Base-by-base conservation (phyloP, 2,888 invertebrate species). In the Agrilus cyanescens region DNA sequence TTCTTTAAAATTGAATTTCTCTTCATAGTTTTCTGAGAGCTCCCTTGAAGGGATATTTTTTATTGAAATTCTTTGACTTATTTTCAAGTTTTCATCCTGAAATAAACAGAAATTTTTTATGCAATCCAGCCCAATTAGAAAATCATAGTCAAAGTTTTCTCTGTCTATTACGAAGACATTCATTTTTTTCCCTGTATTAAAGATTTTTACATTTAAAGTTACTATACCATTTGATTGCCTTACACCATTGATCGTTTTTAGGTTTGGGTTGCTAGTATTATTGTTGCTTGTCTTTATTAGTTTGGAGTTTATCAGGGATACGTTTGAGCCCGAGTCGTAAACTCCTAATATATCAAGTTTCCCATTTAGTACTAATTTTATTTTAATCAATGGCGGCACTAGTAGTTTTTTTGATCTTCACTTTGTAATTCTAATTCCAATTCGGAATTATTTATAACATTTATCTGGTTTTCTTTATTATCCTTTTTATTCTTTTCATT, bases 81-180 rank as follows among this genome's bases (percentile, higher is more conserved):
- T 45, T 38, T 39, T 43, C n/a, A 50, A 32, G 37, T 48, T 38
- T 40, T 50, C 46, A 35, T 45, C 41, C 47, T 49, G 49, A 12
- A 25, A 43, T 13, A 47, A 14, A 38, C 41, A 32, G 36, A 46
- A 49, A 30, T 45, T 43, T 46, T 48, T 45, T 41, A 49, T 50
- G 30, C 43, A 43, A 32, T 48, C 49, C 31, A 51, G 25, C 35
- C 51, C 51, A 38, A 51, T 42, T 39, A 49, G 38, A 36, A 51
- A 40, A 40, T 51, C 50, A 36, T 52, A 44, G n/a, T 50, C 39
- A 29, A 52, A 49, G 15, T 53, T 43, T 32, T 49, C 45, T 31
- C 47, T 39, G 13, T 52, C 49, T 34, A 50, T 39, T 10, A 52
- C 44, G 32, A 49, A 38, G 6, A 52, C 32, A 44, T 52, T 40